These are phyloP conservation scores for Colaptes auratus DNA, from an alignment of 2,113 vertebrate species.

Conservation along the genomic window DNA sequence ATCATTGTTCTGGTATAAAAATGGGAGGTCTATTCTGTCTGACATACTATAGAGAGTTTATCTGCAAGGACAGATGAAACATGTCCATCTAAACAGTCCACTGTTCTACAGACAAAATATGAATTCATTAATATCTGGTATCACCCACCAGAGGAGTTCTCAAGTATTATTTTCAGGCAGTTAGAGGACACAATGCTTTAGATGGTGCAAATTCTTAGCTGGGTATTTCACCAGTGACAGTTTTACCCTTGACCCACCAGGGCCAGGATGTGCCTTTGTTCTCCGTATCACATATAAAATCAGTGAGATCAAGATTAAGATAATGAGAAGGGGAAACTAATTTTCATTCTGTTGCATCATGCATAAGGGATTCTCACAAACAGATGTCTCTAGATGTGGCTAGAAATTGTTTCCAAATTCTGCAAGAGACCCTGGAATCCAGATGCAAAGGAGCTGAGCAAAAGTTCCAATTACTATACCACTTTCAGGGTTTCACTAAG, in stretches of 20 bases:
- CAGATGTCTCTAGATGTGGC: neutral
- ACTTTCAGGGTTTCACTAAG: neutral
- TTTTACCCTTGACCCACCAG: neutral
- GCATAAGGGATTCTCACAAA: neutral
- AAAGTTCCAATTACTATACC: neutral
- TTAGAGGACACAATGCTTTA: neutral
- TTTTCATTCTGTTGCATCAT: neutral
- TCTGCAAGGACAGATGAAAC: neutral
- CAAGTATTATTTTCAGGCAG: neutral
- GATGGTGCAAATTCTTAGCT: neutral
- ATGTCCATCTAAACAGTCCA: neutral
- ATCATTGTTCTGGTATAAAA: neutral
- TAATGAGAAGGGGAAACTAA: neutral
- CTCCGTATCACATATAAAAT: neutral
- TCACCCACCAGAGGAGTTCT: neutral
- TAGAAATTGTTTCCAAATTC: neutral
- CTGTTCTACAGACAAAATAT: neutral
- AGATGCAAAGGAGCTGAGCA: neutral
- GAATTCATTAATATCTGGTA: neutral
- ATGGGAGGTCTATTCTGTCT: neutral
- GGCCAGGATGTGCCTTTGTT: neutral
- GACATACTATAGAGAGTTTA: neutral
- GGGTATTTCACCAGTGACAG: neutral
- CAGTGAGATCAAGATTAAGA: neutral
- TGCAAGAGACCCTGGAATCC: neutral